Percentiles rank a stretch among this genome's conserved stretches.
Evolutionary conservation across 2,888 invertebrate species (phyloP).

Genomic region (Leptothorax acervorum): DNA sequence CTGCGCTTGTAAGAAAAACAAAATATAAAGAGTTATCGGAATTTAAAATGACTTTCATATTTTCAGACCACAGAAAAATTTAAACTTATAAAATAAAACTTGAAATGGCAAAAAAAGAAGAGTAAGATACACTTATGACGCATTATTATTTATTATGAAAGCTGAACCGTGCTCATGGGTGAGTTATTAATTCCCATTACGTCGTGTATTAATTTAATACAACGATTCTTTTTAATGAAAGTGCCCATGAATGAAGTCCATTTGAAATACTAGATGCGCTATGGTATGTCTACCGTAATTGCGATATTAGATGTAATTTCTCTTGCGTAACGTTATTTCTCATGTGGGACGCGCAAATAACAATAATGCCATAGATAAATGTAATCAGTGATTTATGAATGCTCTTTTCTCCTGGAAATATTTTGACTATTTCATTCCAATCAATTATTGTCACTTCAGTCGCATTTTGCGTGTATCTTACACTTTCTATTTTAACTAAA

Average conservation of each 20-base stretch:
- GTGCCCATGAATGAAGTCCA: conserved; percentile 22
- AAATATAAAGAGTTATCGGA: not conserved
- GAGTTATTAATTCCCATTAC: conserved; percentile 32
- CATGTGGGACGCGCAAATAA: conserved; percentile 31
- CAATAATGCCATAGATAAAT: not conserved
- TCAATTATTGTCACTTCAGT: not conserved
- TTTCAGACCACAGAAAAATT: not conserved
- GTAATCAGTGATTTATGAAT: conserved; percentile 5
- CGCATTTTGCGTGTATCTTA: not conserved
- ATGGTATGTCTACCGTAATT: not conserved
- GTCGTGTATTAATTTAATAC: conserved; percentile 32
- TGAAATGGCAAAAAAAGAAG: not conserved
- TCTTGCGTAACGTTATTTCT: conserved; percentile 33
- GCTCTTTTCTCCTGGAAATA: not conserved
- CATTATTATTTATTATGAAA: conserved; percentile 31
- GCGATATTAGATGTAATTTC: conserved; percentile 32
- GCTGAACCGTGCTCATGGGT: conserved; percentile 15
- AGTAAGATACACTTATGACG: not conserved
- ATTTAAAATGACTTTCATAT: not conserved
- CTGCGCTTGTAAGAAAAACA: not conserved
- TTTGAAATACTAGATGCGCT: conserved; percentile 24
- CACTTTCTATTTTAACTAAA: conserved; percentile 8
- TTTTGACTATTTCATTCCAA: not conserved
- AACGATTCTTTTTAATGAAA: conserved; percentile 31
- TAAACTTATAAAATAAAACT: not conserved